phyloP scores from a whole-genome alignment of 2,888 invertebrate species.

The Timema podura region DNA sequence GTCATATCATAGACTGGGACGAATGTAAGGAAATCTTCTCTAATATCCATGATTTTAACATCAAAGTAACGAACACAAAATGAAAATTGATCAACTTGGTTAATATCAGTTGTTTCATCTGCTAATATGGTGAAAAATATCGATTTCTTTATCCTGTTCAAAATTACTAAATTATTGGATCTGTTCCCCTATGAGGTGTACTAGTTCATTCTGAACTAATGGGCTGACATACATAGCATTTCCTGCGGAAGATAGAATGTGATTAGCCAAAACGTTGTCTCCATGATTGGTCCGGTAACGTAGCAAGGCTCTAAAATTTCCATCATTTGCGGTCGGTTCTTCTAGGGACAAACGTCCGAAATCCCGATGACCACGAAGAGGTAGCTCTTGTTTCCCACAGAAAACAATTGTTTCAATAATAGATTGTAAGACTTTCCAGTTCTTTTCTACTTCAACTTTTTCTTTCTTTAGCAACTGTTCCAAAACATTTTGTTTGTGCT shows the following conservation, averaged over 20 bases:
- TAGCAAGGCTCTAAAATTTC: conserved; percentile 38
- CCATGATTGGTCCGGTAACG: conserved; percentile 35
- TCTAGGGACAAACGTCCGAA: background rate
- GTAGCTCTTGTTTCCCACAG: conserved; percentile 36
- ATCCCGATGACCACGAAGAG: conserved; percentile 35
- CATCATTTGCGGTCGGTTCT: conserved; percentile 20
- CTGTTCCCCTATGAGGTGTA: background rate
- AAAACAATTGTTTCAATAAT: conserved; percentile 22
- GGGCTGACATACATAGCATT: conserved; percentile 37
- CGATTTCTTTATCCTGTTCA: background rate
- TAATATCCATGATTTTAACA: background rate
- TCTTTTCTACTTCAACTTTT: background rate
- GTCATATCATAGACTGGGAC: conserved; percentile 6
- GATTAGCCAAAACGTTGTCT: conserved; percentile 33
- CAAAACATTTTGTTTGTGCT: background rate
- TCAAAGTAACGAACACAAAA: background rate
- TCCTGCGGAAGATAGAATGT: conserved; percentile 27
- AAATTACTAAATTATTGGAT: background rate
- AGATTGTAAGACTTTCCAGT: conserved; percentile 10
- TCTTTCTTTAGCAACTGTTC: conserved; percentile 7
- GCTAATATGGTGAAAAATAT: conserved; percentile 6
- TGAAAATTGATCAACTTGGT: background rate
- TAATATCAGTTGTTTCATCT: conserved; percentile 36
- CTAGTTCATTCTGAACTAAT: conserved; percentile 25
- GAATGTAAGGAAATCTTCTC: background rate